Percentiles rank a stretch among this genome's conserved stretches.
phyloP scores from a whole-genome alignment of 2,888 invertebrate genomes.

The Drosophila conformis region DNA sequence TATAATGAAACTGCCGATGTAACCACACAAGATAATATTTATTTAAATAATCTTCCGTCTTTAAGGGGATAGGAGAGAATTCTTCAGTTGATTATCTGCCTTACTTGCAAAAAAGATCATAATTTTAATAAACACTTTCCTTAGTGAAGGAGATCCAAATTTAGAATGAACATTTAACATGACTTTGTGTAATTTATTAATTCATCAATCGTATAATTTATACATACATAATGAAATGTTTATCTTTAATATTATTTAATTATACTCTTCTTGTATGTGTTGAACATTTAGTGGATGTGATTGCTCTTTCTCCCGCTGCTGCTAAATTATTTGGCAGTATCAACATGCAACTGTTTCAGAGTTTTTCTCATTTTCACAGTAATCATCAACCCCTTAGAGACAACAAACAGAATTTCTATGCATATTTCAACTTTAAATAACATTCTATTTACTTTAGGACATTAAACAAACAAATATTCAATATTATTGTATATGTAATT shows the following conservation, averaged over 20 bases:
- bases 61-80: background rate
- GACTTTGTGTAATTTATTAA: slow-evolving; percentile 62
- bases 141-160: background rate
- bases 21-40: background rate
- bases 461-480: slow-evolving; percentile 57
- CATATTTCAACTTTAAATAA: slow-evolving; percentile 55
- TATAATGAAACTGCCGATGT: background rate
- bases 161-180: slow-evolving; percentile 50
- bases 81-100: background rate
- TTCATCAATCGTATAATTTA: slow-evolving; percentile 56
- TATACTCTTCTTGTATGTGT: slow-evolving; percentile 40
- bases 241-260: slow-evolving; percentile 50
- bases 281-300: slow-evolving; percentile 60
- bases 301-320: slow-evolving; percentile 44
- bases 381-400: slow-evolving; percentile 17
- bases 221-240: slow-evolving; percentile 56
- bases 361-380: slow-evolving; percentile 6
- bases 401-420: slow-evolving; percentile 51
- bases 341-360: slow-evolving; percentile 21
- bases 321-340: slow-evolving; percentile 41
- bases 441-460: slow-evolving; percentile 59
- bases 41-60: background rate
- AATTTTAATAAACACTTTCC: background rate
- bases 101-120: background rate
- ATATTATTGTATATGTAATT: slow-evolving; percentile 42